Base-by-base conservation (phyloP, 2,113 vertebrate species). In the Patagioenas fasciata region DNA sequence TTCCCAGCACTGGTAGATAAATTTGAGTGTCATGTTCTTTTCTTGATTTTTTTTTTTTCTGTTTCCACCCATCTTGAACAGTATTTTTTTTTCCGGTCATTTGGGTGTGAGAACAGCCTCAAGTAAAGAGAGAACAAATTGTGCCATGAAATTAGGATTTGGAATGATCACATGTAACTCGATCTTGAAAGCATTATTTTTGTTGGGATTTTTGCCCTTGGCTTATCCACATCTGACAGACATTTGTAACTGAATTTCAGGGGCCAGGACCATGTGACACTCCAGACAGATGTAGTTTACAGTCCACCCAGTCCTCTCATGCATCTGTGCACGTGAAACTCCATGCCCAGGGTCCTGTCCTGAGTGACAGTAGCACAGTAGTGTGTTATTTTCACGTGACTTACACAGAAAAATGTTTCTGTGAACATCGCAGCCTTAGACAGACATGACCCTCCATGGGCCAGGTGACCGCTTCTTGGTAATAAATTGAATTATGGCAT, bases 381-480 rank as follows among this genome's bases (percentile, higher is more conserved):
- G 15, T n/a, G 10, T 5, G 48, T 56, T 57, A 17, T 3, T 13
- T 0, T 3, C 0, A 0, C 2, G 7, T 29, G 9, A 48, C 29
- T 36, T 17, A 24, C 32, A 51, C 12, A n/a, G n/a, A 11, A 47
- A 85, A 25, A 51, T 9, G 3, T 40, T 66, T 51, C 25, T 77
- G 53, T 44, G 40, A 40, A 12, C 13, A 12, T 29, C 44, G 20
- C 19, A 57, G 28, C 6, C 29, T 12, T 4, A 47, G 24, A 65
- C 9, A 64, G 2, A 4, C 17, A 71, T 21, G 67, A 0, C n/a
- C 4, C 26, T 57, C 18, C 9, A 11, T 19, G 26, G 9, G 3
- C 6, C 3, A 2, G 9, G 17, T 26, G 11, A 7, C 6, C 4
- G 0, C 2, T 78, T 31, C 2, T 78, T 31, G 16, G 13, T 34